Percentiles rank a stretch among this genome's conserved stretches.
Evolutionary conservation across 1,140 invertebrate genomes (phyloP).

Genomic region (Ceratina calcarata): DNA sequence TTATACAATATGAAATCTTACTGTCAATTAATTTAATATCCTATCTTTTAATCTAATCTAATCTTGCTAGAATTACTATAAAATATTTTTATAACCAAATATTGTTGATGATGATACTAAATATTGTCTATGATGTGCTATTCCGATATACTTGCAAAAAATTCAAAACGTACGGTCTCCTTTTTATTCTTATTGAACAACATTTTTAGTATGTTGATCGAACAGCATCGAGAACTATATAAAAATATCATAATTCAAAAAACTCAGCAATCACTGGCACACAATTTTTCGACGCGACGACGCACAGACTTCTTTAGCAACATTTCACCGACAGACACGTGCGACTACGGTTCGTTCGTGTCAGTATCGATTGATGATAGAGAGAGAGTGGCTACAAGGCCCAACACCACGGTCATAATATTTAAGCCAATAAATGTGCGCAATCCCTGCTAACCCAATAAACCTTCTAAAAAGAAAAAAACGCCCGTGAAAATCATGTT

Average conservation of each 20-base stretch:
- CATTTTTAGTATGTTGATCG: no score
- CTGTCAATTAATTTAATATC: no score
- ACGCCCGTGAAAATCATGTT: conserved; percentile 16
- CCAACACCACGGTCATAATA: conserved; percentile 24
- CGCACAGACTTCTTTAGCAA: neutral
- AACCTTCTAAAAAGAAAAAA: neutral
- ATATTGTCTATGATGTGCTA: no score
- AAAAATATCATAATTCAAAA: neutral
- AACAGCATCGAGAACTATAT: no score
- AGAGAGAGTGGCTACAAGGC: conserved; percentile 14
- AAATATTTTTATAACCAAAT: no score
- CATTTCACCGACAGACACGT: conserved; percentile 18
- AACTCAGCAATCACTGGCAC: neutral
- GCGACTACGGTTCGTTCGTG: conserved; percentile 25
- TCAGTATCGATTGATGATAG: conserved; percentile 48
- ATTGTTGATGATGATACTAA: no score
- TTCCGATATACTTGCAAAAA: no score
- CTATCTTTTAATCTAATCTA: no score
- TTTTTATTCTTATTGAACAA: no score
- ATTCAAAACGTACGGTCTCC: no score
- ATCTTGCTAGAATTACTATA: no score
- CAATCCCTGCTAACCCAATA: conserved; percentile 32
- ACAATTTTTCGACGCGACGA: neutral
- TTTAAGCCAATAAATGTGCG: conserved; percentile 44
- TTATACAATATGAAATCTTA: no score